Conservation (phyloP, 2,797 vertebrate genomes). For the Danio aesculapii region DNA sequence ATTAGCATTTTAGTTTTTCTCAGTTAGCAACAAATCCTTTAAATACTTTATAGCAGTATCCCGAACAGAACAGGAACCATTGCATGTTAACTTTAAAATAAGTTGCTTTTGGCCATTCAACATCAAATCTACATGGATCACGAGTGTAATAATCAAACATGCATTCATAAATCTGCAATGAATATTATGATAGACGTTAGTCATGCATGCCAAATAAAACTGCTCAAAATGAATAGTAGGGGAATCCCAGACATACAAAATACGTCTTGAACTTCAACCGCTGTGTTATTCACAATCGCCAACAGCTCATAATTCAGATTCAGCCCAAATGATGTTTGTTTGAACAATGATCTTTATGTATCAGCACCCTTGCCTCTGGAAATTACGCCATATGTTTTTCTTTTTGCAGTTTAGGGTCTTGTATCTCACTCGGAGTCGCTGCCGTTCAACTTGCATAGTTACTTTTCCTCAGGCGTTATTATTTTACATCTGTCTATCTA, state of each 20-base stretch:
- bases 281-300: constrained; percentile 24
- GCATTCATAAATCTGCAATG: constrained; percentile 36
- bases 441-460: not conserved
- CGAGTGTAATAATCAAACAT: constrained; percentile 41
- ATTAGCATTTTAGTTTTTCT: no score
- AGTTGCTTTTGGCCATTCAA: constrained; percentile 16
- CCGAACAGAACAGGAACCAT: no score
- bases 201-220: constrained; percentile 58
- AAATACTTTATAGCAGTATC: no score
- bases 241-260: constrained; percentile 53
- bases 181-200: constrained; percentile 55
- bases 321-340: not conserved
- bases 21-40: no score
- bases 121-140: constrained; percentile 29
- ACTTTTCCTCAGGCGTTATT: constrained; percentile 33
- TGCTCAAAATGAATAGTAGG: constrained; percentile 32
- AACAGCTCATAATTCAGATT: constrained; percentile 38
- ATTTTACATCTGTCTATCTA: constrained; percentile 26
- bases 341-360: constrained; percentile 8
- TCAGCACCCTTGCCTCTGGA: constrained; percentile 4
- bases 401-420: constrained; percentile 1
- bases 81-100: not conserved
- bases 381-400: constrained; percentile 30
- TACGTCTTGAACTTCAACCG: constrained; percentile 21
- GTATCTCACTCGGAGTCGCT: not conserved